phyloP scores from a whole-genome alignment of 2,888 invertebrate genomes.

The Eupithecia tripunctaria region DNA sequence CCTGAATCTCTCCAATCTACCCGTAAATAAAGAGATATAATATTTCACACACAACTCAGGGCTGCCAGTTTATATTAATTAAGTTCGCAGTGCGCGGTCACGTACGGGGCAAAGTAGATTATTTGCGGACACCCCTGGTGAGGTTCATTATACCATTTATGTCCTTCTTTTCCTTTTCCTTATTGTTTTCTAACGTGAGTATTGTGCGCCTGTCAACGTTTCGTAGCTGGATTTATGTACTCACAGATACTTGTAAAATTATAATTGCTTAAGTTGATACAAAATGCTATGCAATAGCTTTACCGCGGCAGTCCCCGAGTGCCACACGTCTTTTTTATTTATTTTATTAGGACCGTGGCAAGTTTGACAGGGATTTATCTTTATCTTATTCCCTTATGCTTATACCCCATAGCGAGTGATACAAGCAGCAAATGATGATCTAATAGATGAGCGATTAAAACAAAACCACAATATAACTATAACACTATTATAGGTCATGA shows the following conservation, averaged over 20 bases:
- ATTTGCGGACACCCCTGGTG: conserved; percentile 57
- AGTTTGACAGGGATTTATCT: no score
- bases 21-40: conserved; percentile 19
- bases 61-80: conserved; percentile 64
- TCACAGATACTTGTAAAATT: neutral
- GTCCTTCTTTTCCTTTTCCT: conserved; percentile 48
- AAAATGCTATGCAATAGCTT: no score
- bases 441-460: no score
- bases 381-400: neutral
- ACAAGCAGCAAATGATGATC: no score
- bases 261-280: neutral
- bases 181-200: conserved; percentile 52
- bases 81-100: conserved; percentile 57
- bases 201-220: conserved; percentile 29
- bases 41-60: conserved; percentile 40
- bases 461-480: no score
- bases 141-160: conserved; percentile 54
- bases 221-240: conserved; percentile 20
- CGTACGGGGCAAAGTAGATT: conserved; percentile 65
- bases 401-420: neutral
- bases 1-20: neutral
- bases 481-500: no score
- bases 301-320: no score
- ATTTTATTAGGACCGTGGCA: no score
- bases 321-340: no score